These are phyloP conservation scores for Cervus canadensis DNA, from an alignment of 2,113 vertebrate species.

Conservation along the genomic window DNA sequence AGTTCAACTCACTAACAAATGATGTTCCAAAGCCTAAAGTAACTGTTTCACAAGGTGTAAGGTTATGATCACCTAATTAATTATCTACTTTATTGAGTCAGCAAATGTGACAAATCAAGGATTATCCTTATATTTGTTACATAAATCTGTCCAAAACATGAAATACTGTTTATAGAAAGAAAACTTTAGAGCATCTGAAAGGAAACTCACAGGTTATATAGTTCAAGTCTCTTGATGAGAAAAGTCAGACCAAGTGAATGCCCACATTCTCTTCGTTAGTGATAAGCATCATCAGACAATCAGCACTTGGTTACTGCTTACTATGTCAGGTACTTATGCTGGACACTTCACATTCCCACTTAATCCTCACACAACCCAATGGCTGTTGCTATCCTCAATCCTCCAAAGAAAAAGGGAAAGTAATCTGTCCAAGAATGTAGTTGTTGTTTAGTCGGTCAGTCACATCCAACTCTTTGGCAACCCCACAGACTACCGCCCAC, in stretches of 20 bases:
- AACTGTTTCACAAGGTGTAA: constrained; percentile 13
- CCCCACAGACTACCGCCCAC: neutral
- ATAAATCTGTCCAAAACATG: neutral
- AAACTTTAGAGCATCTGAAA: neutral
- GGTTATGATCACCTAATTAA: constrained; percentile 8
- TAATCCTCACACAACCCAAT: neutral
- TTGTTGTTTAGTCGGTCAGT: neutral
- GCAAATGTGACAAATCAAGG: neutral
- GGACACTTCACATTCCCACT: neutral
- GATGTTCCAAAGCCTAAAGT: constrained; percentile 25
- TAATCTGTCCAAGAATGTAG: neutral
- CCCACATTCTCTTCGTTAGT: neutral
- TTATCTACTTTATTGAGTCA: neutral
- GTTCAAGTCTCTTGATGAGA: neutral
- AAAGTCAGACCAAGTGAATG: neutral
- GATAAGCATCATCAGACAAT: neutral
- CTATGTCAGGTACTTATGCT: neutral
- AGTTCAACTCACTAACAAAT: constrained; percentile 8
- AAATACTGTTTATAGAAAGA: constrained; percentile 12
- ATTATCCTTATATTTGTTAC: neutral
- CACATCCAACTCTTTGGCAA: neutral
- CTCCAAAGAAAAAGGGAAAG: neutral
- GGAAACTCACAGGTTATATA: neutral
- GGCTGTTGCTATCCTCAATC: neutral
- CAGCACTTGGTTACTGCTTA: neutral